These are phyloP conservation scores for Smittia sp. DNA, from an alignment of 2,888 invertebrate species.

Conservation along the genomic window DNA sequence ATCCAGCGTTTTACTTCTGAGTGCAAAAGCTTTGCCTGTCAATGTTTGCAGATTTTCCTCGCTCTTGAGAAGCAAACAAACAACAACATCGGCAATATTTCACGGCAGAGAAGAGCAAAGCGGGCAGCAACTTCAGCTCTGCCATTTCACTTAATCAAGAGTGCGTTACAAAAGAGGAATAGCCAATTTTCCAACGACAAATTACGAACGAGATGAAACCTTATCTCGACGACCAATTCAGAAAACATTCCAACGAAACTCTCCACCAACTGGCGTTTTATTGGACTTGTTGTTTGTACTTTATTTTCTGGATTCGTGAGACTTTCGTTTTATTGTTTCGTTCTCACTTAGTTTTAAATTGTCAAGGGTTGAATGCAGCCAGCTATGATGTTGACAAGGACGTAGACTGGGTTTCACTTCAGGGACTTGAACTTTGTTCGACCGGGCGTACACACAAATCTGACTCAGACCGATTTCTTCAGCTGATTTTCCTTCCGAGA, in stretches of 20 bases:
- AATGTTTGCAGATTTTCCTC: no score
- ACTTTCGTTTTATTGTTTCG: not conserved
- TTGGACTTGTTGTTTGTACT: not conserved
- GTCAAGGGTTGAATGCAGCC: no score
- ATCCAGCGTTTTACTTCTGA: no score
- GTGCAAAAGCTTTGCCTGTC: no score
- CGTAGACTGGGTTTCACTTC: no score
- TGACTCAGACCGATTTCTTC: no score
- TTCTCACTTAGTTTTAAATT: no score
- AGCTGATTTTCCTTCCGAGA: no score
- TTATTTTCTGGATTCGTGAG: not conserved
- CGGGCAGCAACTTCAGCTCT: not conserved
- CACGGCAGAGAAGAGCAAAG: not conserved
- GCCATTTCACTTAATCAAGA: not conserved
- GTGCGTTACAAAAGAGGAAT: not conserved
- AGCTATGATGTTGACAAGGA: no score
- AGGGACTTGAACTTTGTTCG: no score
- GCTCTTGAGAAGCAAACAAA: not conserved
- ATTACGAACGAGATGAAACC: not conserved
- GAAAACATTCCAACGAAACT: not conserved
- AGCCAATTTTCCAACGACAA: not conserved
- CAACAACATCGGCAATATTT: not conserved
- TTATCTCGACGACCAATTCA: constrained; percentile 4
- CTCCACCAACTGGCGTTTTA: not conserved
- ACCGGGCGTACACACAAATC: no score